phyloP scores from a whole-genome alignment of 2,888 invertebrate genomes.

The Athripsodes cinereus region DNA sequence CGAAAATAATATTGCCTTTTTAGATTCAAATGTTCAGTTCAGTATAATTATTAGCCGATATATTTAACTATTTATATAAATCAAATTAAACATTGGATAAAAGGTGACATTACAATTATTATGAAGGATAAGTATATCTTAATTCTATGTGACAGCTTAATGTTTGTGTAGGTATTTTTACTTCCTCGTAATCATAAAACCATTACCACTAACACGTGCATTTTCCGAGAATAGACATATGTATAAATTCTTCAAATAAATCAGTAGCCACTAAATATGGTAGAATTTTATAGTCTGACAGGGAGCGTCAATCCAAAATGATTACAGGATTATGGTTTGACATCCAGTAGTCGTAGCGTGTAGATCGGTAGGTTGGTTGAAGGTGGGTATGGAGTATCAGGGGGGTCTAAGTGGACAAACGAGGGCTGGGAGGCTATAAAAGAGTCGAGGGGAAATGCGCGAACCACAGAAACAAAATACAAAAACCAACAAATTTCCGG shows the following conservation, averaged over 20 bases:
- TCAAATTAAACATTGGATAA: too few species aligned
- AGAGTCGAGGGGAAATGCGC: not conserved
- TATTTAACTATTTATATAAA: too few species aligned
- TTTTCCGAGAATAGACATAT: too few species aligned
- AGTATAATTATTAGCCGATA: too few species aligned
- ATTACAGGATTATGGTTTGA: conserved; percentile 12
- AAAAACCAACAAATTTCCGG: conserved; percentile 11
- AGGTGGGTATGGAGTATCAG: not conserved
- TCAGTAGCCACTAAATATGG: not conserved
- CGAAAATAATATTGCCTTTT: too few species aligned
- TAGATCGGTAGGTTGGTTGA: not conserved
- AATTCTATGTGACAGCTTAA: too few species aligned
- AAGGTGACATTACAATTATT: too few species aligned
- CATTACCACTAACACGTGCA: too few species aligned
- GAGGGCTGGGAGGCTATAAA: not conserved
- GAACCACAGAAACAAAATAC: conserved; percentile 13
- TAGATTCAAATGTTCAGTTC: too few species aligned
- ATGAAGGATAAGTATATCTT: too few species aligned
- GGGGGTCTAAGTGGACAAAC: not conserved
- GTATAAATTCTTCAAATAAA: not conserved
- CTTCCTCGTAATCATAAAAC: too few species aligned
- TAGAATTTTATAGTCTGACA: not conserved
- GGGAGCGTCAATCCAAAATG: conserved; percentile 11
- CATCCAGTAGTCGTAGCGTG: not conserved
- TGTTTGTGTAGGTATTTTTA: too few species aligned